Percentiles rank a stretch among this genome's conserved stretches.
Conservation (phyloP, 2,797 vertebrate species). For the Chiroxiphia lanceolata region DNA sequence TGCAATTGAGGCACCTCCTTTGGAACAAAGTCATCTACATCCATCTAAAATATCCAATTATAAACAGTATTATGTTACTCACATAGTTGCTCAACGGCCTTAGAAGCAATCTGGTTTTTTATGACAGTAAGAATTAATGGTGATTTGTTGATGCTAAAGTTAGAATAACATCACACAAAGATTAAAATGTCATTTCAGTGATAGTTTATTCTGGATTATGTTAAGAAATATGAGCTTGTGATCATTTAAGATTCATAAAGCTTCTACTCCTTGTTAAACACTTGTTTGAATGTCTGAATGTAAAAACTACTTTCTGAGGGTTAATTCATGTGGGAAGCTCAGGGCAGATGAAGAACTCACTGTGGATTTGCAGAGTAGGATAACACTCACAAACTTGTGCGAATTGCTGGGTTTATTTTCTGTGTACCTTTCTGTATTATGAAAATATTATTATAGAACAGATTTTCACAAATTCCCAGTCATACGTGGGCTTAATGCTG, state of each 20-base stretch:
- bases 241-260: not conserved
- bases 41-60: constrained; percentile 9
- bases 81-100: not conserved
- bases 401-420: not conserved
- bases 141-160: constrained; percentile 16
- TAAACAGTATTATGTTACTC: constrained; percentile 18
- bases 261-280: constrained; percentile 2
- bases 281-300: not conserved
- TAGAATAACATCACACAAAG: not conserved
- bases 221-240: not conserved
- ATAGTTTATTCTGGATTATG: constrained; percentile 7
- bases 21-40: constrained; percentile 15
- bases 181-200: constrained; percentile 30
- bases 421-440: not conserved
- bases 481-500: not conserved
- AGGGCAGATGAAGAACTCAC: not conserved
- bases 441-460: not conserved
- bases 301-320: not conserved
- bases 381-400: not conserved
- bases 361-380: not conserved
- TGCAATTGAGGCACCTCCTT: constrained; percentile 23
- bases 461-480: not conserved
- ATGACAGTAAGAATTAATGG: constrained; percentile 6
- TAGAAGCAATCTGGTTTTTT: not conserved
- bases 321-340: not conserved